A percentile compares a stretch with the other conserved stretches of the same genome.
phyloP scores from a whole-genome alignment of 2,888 invertebrate genomes.

The Dromius quadrimaculatus region DNA sequence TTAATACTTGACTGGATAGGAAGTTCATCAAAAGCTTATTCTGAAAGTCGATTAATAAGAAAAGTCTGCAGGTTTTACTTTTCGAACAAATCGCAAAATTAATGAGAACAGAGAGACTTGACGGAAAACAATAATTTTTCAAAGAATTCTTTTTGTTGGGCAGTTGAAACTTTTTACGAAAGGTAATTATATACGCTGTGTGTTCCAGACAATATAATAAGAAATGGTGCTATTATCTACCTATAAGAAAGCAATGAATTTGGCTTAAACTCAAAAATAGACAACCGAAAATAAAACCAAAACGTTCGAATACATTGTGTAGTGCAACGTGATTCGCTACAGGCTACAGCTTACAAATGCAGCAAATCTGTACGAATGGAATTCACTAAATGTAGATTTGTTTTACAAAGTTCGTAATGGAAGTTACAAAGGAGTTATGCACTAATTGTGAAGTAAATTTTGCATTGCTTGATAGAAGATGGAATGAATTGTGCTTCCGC shows the following conservation, averaged over 20 bases:
- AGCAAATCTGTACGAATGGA: not conserved
- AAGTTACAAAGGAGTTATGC: not conserved
- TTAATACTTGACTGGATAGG: not conserved
- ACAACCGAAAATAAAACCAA: too few relatives aligned
- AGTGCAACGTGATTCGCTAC: not conserved
- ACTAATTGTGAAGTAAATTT: too few relatives aligned
- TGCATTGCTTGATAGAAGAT: too few relatives aligned
- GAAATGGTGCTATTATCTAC: not conserved
- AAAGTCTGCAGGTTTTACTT: slow-evolving; percentile 3
- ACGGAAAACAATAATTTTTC: slow-evolving; percentile 23
- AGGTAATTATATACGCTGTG: not conserved
- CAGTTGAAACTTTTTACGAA: not conserved
- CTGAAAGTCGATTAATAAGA: slow-evolving; percentile 25
- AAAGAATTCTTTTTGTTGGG: slow-evolving; percentile 6
- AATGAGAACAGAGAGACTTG: slow-evolving; percentile 14
- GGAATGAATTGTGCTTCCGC: too few relatives aligned
- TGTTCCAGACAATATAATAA: not conserved
- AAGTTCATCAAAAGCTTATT: slow-evolving; percentile 10
- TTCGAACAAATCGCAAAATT: slow-evolving; percentile 20
- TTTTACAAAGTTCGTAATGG: not conserved
- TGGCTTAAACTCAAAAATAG: not conserved
- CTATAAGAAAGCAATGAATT: not conserved
- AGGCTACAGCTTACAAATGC: too few relatives aligned
- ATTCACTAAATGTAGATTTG: not conserved
- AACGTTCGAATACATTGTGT: not conserved